Percentiles rank a stretch among this genome's conserved stretches.
phyloP scores from a whole-genome alignment of 2,113 vertebrate species.

The Bungarus multicinctus region DNA sequence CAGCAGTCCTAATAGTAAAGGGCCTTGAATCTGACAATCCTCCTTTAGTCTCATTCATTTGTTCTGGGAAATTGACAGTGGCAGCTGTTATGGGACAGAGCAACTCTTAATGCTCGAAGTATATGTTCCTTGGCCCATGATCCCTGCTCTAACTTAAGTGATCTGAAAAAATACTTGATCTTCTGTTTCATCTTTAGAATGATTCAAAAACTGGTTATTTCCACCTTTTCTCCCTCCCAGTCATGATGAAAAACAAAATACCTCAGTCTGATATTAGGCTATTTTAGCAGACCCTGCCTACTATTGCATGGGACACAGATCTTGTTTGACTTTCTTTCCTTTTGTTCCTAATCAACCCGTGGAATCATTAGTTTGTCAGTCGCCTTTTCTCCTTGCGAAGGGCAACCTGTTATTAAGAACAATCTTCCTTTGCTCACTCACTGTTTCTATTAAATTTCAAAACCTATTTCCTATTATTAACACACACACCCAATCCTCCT shows the following conservation, averaged over 20 bases:
- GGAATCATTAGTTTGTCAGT: slow-evolving; percentile 31
- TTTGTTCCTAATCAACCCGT: slow-evolving; percentile 26
- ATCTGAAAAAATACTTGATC: background rate
- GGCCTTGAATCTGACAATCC: background rate
- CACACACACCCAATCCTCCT: background rate
- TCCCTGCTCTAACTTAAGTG: background rate
- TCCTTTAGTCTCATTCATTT: background rate
- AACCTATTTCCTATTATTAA: background rate
- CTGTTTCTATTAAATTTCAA: slow-evolving; percentile 10
- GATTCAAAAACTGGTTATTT: background rate
- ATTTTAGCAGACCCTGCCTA: background rate
- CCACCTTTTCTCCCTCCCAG: background rate
- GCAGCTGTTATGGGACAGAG: background rate
- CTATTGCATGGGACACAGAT: background rate
- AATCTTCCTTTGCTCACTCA: background rate
- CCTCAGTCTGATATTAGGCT: background rate
- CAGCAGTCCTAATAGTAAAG: background rate
- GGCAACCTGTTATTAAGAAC: slow-evolving; percentile 37
- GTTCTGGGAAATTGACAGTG: background rate
- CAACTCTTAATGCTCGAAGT: background rate
- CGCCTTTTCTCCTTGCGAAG: slow-evolving; percentile 48
- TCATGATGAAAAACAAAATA: background rate
- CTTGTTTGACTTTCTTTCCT: slow-evolving; percentile 23
- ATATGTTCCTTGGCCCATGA: background rate
- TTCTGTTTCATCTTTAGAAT: background rate